These are phyloP conservation scores for Chitala chitala DNA, from an alignment of 2,113 vertebrate genomes.

Conservation along the genomic window DNA sequence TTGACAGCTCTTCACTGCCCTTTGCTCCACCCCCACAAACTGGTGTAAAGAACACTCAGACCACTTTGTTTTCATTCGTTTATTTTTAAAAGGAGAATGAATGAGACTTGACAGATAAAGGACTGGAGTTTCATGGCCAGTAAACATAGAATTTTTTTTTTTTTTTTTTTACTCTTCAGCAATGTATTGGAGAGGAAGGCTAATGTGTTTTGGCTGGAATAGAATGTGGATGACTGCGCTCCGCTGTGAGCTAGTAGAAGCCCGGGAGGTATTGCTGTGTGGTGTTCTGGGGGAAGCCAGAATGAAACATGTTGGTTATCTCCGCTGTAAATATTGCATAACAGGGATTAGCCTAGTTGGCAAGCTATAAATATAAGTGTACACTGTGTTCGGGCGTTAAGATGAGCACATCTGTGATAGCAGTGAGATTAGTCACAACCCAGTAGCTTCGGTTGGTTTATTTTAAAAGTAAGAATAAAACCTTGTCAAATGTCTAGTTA, in stretches of 20 bases:
- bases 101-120: neutral
- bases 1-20: neutral
- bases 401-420: constrained; percentile 29
- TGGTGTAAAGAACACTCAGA: neutral
- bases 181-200: neutral
- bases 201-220: neutral
- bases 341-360: constrained; percentile 45
- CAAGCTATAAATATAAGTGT: constrained; percentile 42
- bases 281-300: neutral
- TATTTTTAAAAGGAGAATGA: neutral
- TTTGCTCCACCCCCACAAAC: no score
- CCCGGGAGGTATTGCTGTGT: neutral
- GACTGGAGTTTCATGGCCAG: no score
- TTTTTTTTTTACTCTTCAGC: neutral
- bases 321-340: constrained; percentile 46
- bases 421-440: constrained; percentile 31
- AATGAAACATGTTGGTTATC: constrained; percentile 26
- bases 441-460: constrained; percentile 18
- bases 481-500: constrained; percentile 5
- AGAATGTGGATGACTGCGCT: neutral
- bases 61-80: neutral
- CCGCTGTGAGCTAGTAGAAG: neutral
- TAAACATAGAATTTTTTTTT: neutral
- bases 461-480: constrained; percentile 4
- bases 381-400: constrained; percentile 41